These are phyloP conservation scores for Tetramorium bicarinatum DNA, from an alignment of 2,888 invertebrate species.

Conservation along the genomic window DNA sequence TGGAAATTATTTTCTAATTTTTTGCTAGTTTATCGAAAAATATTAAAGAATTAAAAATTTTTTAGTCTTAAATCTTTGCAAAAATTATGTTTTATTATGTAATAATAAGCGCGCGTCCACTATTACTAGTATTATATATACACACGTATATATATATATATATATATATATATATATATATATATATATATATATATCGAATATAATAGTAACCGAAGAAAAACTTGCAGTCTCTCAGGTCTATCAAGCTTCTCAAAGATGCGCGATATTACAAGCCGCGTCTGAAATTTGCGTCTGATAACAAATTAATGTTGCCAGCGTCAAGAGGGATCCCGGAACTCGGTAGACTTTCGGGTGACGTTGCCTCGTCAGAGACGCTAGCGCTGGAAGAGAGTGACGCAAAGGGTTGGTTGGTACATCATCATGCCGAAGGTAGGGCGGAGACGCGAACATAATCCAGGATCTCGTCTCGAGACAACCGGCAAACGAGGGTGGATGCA, in stretches of 20 bases:
- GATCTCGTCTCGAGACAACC: conserved; percentile 59
- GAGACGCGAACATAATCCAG: conserved; percentile 53
- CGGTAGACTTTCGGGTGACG: conserved; percentile 51
- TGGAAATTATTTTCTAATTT: too few species aligned
- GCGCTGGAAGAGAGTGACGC: conserved; percentile 58
- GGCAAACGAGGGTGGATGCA: conserved; percentile 49
- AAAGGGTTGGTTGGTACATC: conserved; percentile 57
- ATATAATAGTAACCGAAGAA: neutral
- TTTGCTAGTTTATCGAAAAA: too few species aligned
- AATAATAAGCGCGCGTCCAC: too few species aligned
- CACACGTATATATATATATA: too few species aligned
- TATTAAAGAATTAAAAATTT: too few species aligned
- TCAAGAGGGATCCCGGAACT: conserved; percentile 44
- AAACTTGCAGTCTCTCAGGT: neutral
- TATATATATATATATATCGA: too few species aligned
- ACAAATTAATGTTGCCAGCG: conserved; percentile 47
- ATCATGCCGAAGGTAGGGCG: conserved; percentile 26
- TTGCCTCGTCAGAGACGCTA: conserved; percentile 45
- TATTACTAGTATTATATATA: too few species aligned
- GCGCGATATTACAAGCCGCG: neutral
- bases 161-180: too few species aligned
- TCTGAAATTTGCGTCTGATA: conserved; percentile 23
- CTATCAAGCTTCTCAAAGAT: conserved; percentile 17
- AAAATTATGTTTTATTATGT: too few species aligned
- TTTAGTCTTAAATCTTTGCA: too few species aligned